Evolutionary conservation across 2,113 vertebrate species (phyloP).

Genomic region (Hoplias malabaricus): DNA sequence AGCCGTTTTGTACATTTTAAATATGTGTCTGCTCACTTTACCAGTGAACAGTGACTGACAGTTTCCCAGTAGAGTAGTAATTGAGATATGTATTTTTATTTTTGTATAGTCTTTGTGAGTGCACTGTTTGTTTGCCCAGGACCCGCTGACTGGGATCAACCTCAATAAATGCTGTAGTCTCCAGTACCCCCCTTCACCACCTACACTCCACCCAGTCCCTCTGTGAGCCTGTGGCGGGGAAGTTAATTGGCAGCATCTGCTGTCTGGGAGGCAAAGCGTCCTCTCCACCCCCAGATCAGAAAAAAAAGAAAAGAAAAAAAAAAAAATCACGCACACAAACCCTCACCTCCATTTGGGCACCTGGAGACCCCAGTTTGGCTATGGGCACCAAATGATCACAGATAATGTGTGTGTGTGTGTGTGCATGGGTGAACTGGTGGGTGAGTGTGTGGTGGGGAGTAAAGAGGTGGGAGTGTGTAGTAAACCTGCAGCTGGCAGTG

Average conservation of each 20-base stretch:
- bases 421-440: conserved; percentile 40
- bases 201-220: conserved; percentile 23
- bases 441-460: conserved; percentile 15
- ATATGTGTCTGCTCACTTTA: conserved; percentile 1
- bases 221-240: conserved; percentile 64
- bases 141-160: conserved; percentile 45
- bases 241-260: conserved; percentile 95
- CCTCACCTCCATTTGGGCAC: conserved; percentile 67
- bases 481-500: conserved; percentile 71
- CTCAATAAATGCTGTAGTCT: conserved; percentile 40
- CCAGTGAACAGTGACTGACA: conserved; percentile 34
- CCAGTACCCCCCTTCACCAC: conserved; percentile 54
- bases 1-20: neutral
- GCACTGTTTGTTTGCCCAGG: conserved; percentile 18
- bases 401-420: conserved; percentile 26
- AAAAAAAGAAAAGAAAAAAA: too few species aligned
- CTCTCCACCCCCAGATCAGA: conserved; percentile 32
- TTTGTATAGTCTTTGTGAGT: conserved; percentile 38
- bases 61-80: conserved; percentile 42
- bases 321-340: conserved; percentile 44
- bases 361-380: conserved; percentile 77
- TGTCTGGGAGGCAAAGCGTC: conserved; percentile 78
- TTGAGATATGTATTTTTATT: conserved; percentile 55
- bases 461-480: conserved; percentile 62
- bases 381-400: conserved; percentile 67